These are phyloP conservation scores for Bujurquina vittata DNA, from an alignment of 2,113 vertebrate genomes.

Conservation along the genomic window DNA sequence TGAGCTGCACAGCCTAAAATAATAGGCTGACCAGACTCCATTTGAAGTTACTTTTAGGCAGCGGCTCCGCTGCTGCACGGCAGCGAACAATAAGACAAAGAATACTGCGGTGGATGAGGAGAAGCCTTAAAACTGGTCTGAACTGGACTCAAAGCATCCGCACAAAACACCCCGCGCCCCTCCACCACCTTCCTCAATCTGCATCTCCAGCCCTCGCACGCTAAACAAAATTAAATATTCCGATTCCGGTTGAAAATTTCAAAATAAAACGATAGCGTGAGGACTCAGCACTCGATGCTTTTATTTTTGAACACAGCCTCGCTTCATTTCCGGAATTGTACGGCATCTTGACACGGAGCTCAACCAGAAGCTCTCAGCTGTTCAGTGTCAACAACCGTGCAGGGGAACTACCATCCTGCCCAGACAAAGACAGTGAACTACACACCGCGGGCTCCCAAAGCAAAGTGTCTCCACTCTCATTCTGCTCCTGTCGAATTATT, in stretches of 20 bases:
- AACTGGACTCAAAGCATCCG: conserved; percentile 80
- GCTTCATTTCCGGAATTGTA: fast-evolving
- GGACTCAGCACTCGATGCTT: not conserved
- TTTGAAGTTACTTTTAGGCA: not conserved
- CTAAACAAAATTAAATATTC: fast-evolving
- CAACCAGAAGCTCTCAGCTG: conserved; percentile 72
- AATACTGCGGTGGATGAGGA: conserved; percentile 53
- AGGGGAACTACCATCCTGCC: not conserved
- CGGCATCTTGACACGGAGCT: not conserved
- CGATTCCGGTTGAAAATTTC: fast-evolving
- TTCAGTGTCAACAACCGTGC: conserved; percentile 66
- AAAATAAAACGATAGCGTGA: conserved; percentile 38
- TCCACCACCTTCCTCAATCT: not conserved
- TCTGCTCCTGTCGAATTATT: not conserved
- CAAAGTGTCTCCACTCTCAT: not conserved
- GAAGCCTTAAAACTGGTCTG: conserved; percentile 79
- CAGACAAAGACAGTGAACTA: conserved; percentile 50
- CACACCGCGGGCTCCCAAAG: not conserved
- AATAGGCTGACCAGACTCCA: not conserved
- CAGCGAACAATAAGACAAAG: conserved; percentile 46
- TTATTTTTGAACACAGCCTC: conserved; percentile 28
- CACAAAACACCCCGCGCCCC: conserved; percentile 26
- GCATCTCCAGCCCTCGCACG: conserved; percentile 20
- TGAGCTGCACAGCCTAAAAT: not conserved
- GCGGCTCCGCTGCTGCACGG: not conserved